Percentiles rank a stretch among this genome's conserved stretches.
phyloP scores from a whole-genome alignment of 2,113 vertebrate species.

The Elaphurus davidianus region DNA sequence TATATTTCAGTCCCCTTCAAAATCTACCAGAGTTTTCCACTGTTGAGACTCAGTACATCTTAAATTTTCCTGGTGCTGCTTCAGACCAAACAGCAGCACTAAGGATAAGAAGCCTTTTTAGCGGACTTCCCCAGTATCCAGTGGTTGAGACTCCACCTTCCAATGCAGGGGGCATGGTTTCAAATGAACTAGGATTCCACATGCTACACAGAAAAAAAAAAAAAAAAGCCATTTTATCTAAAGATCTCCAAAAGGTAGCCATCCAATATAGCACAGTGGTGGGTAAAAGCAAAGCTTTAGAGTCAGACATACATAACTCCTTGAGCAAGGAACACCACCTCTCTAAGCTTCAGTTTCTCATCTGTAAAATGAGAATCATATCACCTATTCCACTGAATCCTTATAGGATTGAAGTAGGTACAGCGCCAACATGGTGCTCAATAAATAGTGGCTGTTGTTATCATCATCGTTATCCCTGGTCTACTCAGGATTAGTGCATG shows the following conservation, averaged over 20 bases:
- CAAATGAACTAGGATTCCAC: not conserved
- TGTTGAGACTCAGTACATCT: not conserved
- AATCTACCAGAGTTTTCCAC: conserved; percentile 4
- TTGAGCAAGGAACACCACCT: not conserved
- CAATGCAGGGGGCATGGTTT: not conserved
- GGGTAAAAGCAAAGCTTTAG: not conserved
- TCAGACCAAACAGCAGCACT: not conserved
- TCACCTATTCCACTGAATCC: not conserved
- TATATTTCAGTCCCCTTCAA: not conserved
- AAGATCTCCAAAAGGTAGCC: not conserved
- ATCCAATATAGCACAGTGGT: not conserved
- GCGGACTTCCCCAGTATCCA: not conserved
- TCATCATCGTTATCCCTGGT: not conserved
- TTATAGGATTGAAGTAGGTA: not conserved
- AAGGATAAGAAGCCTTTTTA: not conserved
- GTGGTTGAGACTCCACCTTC: not conserved
- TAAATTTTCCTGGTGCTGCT: not conserved
- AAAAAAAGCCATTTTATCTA: not conserved
- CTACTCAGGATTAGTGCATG: not conserved
- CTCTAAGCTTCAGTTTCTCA: not conserved
- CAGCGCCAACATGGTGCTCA: not conserved
- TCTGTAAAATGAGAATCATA: not conserved
- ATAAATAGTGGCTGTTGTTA: not conserved
- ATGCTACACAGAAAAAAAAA: not conserved
- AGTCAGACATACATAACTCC: not conserved